Conservation (phyloP, 1,140 invertebrate species). For the Sycobia sp. region DNA sequence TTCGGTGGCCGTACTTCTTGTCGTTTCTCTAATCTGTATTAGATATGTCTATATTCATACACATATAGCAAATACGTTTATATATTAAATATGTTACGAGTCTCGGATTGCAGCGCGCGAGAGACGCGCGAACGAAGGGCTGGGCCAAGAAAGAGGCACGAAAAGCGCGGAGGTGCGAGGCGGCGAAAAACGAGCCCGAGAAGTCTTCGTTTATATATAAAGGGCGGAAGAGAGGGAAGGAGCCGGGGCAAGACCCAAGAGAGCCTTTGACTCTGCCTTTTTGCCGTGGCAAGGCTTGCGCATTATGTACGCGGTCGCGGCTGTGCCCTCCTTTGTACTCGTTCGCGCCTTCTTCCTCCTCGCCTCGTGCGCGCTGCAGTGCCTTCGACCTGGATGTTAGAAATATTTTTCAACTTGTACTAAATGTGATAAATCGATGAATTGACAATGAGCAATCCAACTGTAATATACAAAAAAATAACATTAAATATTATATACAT, state of each 20-base stretch:
- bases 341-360: not conserved
- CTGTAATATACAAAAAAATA: conserved; percentile 53
- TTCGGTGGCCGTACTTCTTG: conserved; percentile 52
- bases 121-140: not conserved
- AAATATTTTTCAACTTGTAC: conserved; percentile 62
- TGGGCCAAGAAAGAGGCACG: not conserved
- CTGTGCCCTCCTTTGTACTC: not conserved
- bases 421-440: conserved; percentile 63
- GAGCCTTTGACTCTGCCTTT: conserved; percentile 14
- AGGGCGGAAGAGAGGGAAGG: not conserved
- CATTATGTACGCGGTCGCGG: not conserved
- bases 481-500: conserved; percentile 40
- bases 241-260: not conserved
- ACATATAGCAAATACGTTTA: conserved; percentile 21
- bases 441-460: conserved; percentile 63
- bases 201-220: too few species aligned
- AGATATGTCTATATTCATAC: conserved; percentile 39
- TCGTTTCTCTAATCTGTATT: conserved; percentile 57
- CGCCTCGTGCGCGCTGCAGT: not conserved
- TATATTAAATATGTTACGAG: conserved; percentile 35
- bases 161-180: not conserved
- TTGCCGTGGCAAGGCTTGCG: not conserved
- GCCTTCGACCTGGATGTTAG: conserved; percentile 54
- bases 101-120: conserved; percentile 31
- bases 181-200: not conserved